Conservation (phyloP, 2,888 invertebrate species). For the Drosophila kuntzei region DNA sequence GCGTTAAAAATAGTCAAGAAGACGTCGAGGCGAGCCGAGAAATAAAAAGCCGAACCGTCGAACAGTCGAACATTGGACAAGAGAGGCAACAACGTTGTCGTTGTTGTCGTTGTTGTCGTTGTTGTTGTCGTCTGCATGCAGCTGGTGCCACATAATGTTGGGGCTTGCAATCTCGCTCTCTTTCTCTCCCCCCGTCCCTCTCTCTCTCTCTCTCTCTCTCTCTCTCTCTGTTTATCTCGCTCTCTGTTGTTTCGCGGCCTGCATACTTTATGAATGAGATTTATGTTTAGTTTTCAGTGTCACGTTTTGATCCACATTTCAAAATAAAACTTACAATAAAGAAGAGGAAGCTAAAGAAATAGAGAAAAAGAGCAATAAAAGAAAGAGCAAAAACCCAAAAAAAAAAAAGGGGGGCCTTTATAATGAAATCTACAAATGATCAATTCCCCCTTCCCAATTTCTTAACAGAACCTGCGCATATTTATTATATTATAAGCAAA, state of each 20-base stretch:
- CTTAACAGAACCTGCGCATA: slow-evolving; percentile 7
- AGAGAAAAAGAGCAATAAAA: slow-evolving; percentile 7
- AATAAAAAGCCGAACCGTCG: slow-evolving; percentile 28
- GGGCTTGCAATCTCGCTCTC: slow-evolving; percentile 41
- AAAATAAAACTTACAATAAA: slow-evolving; percentile 24
- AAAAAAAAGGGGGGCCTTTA: slow-evolving; percentile 8
- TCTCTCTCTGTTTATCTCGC: neutral
- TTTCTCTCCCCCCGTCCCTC: neutral
- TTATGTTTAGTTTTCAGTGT: slow-evolving; percentile 76
- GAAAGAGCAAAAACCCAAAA: slow-evolving; percentile 8
- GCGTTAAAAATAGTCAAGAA: slow-evolving; percentile 74
- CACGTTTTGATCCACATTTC: slow-evolving; percentile 76
- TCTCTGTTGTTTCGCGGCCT: slow-evolving; percentile 21
- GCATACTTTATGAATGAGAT: slow-evolving; percentile 76
- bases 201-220: slow-evolving; percentile 4
- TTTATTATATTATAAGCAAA: slow-evolving; percentile 19
- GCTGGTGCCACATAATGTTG: slow-evolving; percentile 40
- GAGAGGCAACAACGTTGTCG: slow-evolving; percentile 33
- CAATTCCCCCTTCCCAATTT: slow-evolving; percentile 2
- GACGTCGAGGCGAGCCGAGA: slow-evolving; percentile 25
- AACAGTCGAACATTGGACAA: slow-evolving; percentile 9
- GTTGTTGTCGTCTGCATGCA: slow-evolving; percentile 40
- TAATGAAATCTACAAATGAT: slow-evolving; percentile 7
- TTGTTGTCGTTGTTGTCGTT: slow-evolving; percentile 9
- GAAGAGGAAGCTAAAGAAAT: neutral